phyloP scores from a whole-genome alignment of 2,888 invertebrate genomes.

The Cheilosia urbana region DNA sequence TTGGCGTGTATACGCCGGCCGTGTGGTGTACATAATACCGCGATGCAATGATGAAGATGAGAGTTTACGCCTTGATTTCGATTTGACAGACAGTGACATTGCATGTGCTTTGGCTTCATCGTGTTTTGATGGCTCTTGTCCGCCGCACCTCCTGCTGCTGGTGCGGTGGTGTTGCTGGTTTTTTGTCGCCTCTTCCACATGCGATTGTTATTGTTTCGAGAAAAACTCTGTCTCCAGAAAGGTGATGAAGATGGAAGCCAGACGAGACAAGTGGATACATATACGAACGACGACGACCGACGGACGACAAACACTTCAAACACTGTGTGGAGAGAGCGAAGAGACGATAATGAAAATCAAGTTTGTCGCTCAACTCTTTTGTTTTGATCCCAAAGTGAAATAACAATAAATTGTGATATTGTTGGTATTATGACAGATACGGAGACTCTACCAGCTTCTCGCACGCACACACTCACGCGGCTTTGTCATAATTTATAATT shows the following conservation, averaged over 20 bases:
- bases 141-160: background rate
- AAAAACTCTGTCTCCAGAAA: conserved; percentile 40
- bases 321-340: conserved; percentile 13
- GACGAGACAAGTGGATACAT: conserved; percentile 58
- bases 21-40: conserved; percentile 3
- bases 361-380: conserved; percentile 71
- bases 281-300: background rate
- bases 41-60: conserved; percentile 62
- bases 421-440: conserved; percentile 70
- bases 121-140: conserved; percentile 34
- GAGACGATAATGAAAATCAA: conserved; percentile 70
- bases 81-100: conserved; percentile 72
- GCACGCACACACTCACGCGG: background rate
- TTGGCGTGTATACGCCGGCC: background rate
- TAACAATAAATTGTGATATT: conserved; percentile 73
- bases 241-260: conserved; percentile 70
- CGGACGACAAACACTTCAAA: background rate
- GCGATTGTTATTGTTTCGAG: conserved; percentile 29
- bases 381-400: conserved; percentile 68
- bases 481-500: conserved; percentile 70
- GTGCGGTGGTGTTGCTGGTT: conserved; percentile 5
- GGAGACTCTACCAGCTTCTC: conserved; percentile 39
- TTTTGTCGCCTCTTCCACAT: conserved; percentile 36
- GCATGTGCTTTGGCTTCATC: conserved; percentile 62
- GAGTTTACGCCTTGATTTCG: conserved; percentile 66